Evolutionary conservation across 1,140 invertebrate genomes (phyloP), one percentile per base, ranked within the genome.

Genomic region (Muscidifurax raptorellus): DNA sequence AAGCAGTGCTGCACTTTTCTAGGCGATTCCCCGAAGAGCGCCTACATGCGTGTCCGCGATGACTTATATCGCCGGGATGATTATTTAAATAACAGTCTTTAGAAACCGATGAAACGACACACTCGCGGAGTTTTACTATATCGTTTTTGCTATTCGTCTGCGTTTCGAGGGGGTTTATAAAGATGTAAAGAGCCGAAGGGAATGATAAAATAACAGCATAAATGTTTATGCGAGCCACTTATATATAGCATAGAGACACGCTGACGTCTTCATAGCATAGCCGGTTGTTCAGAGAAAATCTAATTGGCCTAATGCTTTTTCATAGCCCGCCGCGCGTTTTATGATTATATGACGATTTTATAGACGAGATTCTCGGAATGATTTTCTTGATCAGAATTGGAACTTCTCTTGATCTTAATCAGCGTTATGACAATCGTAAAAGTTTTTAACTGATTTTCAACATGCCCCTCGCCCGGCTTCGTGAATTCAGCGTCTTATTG

Each of bases 391-490:
- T 13, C 47, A 25, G 36, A 82, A 82, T 82, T 76, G 13, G 36
- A 82, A 76, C 7, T 76, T n/a, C n/a, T n/a, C n/a, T n/a, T 76
- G 72, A 82, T 82, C 22, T 28, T 76, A 67, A 76, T 82, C 72
- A 76, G 47, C 36, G 75, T 82, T 76, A 76, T 22, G 81, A 36
- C 72, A 82, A 76, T 82, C 81, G 59, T 82, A 82, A 82, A 82
- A 75, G 4, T 40, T 74, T 75, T 75, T 30, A 40, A 69, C 66
- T 66, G 64, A 47, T 80, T 69, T 71, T 71, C 18, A 27, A 13
- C n/a, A 47, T 80, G 47, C 52, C 52, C 36, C 36, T 40, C 36
- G 69, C 15, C 10, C 18, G 27, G 15, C 32, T 18, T 18, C 7
- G 7, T 30, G 15, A 40, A n/a, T 67, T 15, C 18, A 40, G 66